These are phyloP conservation scores for Chaenogobius annularis DNA, from an alignment of 2,113 vertebrate genomes.

Conservation along the genomic window DNA sequence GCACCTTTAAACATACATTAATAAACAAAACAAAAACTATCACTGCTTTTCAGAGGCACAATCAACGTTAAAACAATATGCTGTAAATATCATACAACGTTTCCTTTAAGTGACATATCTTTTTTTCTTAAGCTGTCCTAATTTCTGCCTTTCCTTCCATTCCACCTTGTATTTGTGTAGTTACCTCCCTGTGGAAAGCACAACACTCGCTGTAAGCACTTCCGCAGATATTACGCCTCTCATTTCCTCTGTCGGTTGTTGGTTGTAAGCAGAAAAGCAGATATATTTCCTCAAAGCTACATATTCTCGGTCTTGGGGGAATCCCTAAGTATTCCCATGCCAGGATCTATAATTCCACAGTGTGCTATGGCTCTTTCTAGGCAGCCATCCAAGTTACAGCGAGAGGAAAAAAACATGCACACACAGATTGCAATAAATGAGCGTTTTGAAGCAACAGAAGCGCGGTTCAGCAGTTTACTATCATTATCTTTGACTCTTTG, in stretches of 20 bases:
- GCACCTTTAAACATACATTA: too few species aligned
- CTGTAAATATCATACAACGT: neutral
- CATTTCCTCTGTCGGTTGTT: slow-evolving; percentile 12
- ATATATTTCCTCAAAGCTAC: slow-evolving; percentile 10
- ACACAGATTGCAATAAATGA: neutral
- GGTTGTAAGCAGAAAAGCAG: slow-evolving; percentile 21
- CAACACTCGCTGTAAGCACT: slow-evolving; percentile 6
- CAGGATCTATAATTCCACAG: slow-evolving; percentile 36
- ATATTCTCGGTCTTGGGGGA: slow-evolving; percentile 24
- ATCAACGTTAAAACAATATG: neutral
- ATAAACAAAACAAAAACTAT: too few species aligned
- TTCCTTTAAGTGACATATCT: neutral
- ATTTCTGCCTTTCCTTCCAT: slow-evolving; percentile 15
- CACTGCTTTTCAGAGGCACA: neutral
- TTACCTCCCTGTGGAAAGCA: slow-evolving; percentile 7
- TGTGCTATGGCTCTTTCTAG: slow-evolving; percentile 15
- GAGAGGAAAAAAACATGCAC: slow-evolving; percentile 13
- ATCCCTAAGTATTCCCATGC: slow-evolving; percentile 26
- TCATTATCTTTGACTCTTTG: neutral
- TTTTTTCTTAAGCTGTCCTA: neutral
- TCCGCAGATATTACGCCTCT: slow-evolving; percentile 8
- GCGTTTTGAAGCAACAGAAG: neutral
- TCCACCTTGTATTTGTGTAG: slow-evolving; percentile 25
- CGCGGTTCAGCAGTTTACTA: neutral
- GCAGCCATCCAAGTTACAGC: slow-evolving; percentile 19